A percentile compares a stretch with the other conserved stretches of the same genome.
phyloP scores from a whole-genome alignment of 2,888 invertebrate genomes.

The Dione juno region DNA sequence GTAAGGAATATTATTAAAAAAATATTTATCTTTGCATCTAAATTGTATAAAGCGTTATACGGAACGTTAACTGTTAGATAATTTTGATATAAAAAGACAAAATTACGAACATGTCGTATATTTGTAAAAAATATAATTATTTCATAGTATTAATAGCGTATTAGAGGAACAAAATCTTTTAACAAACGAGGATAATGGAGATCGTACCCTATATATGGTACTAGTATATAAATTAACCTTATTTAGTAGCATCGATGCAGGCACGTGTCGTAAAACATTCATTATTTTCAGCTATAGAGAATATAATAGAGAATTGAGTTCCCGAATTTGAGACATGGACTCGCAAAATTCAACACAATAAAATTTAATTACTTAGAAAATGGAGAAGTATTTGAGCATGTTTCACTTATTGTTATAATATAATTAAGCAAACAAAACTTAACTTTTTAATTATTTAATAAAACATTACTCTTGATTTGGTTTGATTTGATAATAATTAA shows the following conservation, averaged over 20 bases:
- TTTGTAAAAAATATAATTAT: conserved; percentile 36
- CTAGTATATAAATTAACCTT: conserved; percentile 27
- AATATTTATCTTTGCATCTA: conserved; percentile 27
- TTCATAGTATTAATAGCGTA: conserved; percentile 21
- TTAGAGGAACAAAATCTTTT: conserved; percentile 26
- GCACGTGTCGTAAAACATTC: background rate
- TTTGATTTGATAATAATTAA: background rate
- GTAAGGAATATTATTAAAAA: conserved; percentile 32
- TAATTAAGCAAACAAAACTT: background rate
- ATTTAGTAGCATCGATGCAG: conserved; percentile 18
- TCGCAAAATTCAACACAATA: no score
- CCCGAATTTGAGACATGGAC: no score
- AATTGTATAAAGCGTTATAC: conserved; percentile 28
- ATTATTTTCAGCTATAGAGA: no score
- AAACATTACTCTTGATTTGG: background rate
- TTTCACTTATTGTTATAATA: background rate
- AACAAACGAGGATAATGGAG: conserved; percentile 28
- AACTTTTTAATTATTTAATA: background rate
- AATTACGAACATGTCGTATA: conserved; percentile 21
- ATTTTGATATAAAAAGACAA: conserved; percentile 30
- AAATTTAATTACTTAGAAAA: background rate
- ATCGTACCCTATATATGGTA: conserved; percentile 25
- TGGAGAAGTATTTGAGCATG: background rate
- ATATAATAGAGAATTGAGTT: no score
- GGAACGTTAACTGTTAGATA: conserved; percentile 31